phyloP scores from a whole-genome alignment of 1,140 invertebrate genomes.

The Nebria ingens region DNA sequence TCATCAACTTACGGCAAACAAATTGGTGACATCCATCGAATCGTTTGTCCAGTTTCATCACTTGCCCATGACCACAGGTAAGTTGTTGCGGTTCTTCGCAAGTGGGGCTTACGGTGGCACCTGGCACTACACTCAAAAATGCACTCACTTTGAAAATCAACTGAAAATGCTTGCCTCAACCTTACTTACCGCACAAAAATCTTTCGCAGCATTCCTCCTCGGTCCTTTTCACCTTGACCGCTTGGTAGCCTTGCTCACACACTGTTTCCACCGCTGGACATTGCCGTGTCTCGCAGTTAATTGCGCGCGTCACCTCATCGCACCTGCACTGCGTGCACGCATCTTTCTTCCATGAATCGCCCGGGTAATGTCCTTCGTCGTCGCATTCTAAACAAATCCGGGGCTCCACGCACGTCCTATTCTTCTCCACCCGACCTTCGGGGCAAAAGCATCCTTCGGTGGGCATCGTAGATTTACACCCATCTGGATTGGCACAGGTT shows the following conservation, averaged over 20 bases:
- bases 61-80: conserved; percentile 58
- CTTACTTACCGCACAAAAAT: conserved; percentile 54
- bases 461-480: conserved; percentile 27
- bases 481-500: conserved; percentile 51
- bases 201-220: conserved; percentile 54
- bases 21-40: conserved; percentile 52
- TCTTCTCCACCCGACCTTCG: conserved; percentile 45
- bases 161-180: too few relatives aligned
- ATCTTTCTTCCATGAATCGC: conserved; percentile 47
- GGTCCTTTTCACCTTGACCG: conserved; percentile 41
- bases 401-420: conserved; percentile 47
- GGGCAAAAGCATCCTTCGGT: conserved; percentile 80
- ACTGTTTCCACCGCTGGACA: conserved; percentile 48
- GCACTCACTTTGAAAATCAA: conserved; percentile 1
- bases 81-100: conserved; percentile 53
- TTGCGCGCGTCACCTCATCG: conserved; percentile 34
- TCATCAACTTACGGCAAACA: conserved; percentile 40
- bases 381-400: conserved; percentile 55
- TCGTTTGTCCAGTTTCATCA: conserved; percentile 48
- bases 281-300: conserved; percentile 45
- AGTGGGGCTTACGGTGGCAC: conserved; percentile 35
- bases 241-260: conserved; percentile 42
- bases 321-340: conserved; percentile 70
- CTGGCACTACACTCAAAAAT: conserved; percentile 36
- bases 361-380: conserved; percentile 37